Evolutionary conservation across 2,888 invertebrate species (phyloP).

Genomic region (Drosophila fungiperda): DNA sequence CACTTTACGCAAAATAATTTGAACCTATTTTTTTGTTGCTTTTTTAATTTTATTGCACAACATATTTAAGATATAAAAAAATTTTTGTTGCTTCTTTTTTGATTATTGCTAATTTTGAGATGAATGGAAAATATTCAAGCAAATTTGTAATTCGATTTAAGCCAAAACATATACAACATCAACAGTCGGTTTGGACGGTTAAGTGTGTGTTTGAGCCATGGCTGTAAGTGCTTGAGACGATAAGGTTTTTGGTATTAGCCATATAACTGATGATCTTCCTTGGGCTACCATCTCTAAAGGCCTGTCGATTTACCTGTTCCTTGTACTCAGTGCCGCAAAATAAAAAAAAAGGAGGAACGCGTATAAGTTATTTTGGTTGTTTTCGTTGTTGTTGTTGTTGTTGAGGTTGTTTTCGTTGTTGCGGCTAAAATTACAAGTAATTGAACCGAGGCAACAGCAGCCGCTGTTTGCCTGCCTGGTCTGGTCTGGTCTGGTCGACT

Average conservation of each 20-base stretch:
- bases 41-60: background rate
- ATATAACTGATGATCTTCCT: conserved; percentile 15
- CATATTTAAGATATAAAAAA: background rate
- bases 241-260: background rate
- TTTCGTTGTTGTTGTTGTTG: conserved; percentile 14
- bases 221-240: background rate
- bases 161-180: background rate
- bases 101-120: background rate
- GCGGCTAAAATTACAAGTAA: conserved; percentile 80
- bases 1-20: background rate
- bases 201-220: background rate
- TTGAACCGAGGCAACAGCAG: conserved; percentile 65
- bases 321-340: conserved; percentile 17
- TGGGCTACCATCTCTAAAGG: conserved; percentile 43
- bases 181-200: too few species aligned
- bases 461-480: conserved; percentile 2
- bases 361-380: conserved; percentile 22
- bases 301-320: conserved; percentile 49
- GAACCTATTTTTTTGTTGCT: background rate
- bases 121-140: background rate
- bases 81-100: background rate
- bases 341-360: conserved; percentile 37
- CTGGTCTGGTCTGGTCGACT: conserved; percentile 1
- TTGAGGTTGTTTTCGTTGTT: conserved; percentile 54
- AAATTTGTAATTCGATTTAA: background rate